These are phyloP conservation scores for Ageneiosus marmoratus DNA, from an alignment of 2,113 vertebrate species.

Conservation along the genomic window DNA sequence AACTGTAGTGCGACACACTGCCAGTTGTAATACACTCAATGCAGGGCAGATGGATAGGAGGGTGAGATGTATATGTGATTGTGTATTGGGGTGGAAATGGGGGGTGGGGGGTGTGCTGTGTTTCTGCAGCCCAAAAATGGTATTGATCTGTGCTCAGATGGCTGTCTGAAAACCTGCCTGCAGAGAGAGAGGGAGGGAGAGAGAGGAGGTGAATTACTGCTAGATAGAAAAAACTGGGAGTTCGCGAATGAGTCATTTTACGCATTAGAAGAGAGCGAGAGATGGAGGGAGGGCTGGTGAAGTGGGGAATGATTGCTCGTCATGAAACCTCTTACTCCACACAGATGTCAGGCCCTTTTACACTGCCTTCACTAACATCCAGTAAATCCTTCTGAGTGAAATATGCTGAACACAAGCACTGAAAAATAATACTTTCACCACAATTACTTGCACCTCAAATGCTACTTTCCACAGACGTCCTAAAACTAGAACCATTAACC, in stretches of 20 bases:
- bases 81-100: conserved; percentile 20
- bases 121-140: conserved; percentile 71
- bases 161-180: conserved; percentile 67
- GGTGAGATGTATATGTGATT: conserved; percentile 34
- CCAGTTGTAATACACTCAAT: conserved; percentile 67
- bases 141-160: conserved; percentile 71
- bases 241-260: conserved; percentile 12
- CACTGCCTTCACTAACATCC: conserved; percentile 3
- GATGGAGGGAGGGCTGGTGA: conserved; percentile 27
- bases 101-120: conserved; percentile 51
- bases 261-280: not conserved
- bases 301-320: conserved; percentile 19
- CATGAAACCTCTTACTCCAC: conserved; percentile 37
- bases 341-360: conserved; percentile 31
- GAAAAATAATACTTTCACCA: not conserved
- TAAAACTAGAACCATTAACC: not conserved
- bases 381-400: conserved; percentile 22
- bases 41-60: conserved; percentile 53
- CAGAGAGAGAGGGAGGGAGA: conserved; percentile 17
- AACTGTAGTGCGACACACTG: conserved; percentile 65
- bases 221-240: conserved; percentile 5
- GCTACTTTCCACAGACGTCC: not conserved
- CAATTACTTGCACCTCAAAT: too few species aligned
- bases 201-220: not conserved
- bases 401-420: conserved; percentile 23